Evolutionary conservation across 2,113 vertebrate genomes (phyloP), one percentile per base, ranked within the genome.

Genomic region (Baryphthengus martii): DNA sequence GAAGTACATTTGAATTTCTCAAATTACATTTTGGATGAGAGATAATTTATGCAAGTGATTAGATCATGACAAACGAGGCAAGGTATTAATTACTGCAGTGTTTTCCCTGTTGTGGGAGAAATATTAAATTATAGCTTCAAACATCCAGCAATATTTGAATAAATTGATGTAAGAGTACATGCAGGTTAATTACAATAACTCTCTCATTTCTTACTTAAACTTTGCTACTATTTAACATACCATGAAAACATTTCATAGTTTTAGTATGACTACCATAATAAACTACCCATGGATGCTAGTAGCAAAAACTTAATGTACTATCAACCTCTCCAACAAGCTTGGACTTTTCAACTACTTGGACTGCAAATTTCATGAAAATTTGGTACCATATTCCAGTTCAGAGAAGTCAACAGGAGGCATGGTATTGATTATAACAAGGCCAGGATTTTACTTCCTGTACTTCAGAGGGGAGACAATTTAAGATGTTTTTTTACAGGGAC

Each of bases 61-160:
- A 90, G 62, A 89, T 86, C 84, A 96, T 97, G 85, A 93, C 68
- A 96, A 97, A 97, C 18, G 72, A 95, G 53, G 40, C 55, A 92
- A 56, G 29, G 53, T 58, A 53, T 93, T 97, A 88, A 97, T 97
- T 97, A 96, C 40, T 95, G 81, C 78, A 83, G 72, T 86, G 59
- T 80, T 92, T 95, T 88, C 59, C 49, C 44, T 89, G 61, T 88
- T 95, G 73, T 90, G 89, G 93, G 49, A 93, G 59, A 97, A 97
- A 94, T 85, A 90, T 59, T 95, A 96, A 97, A 97, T 85, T 78
- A 39, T 18, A 59, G 8, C 6, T 4, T 78, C 70, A 92, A 96
- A 89, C 24, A 93, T 87, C 88, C 71, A 92, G 33, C 20, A 95
- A 50, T 78, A 66, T 53, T 68, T 65, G 56, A 92, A 65, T 47